Evolutionary conservation across 2,888 invertebrate genomes (phyloP), one percentile per base, ranked within the genome.

Genomic region (Synanthedon tipuliformis): DNA sequence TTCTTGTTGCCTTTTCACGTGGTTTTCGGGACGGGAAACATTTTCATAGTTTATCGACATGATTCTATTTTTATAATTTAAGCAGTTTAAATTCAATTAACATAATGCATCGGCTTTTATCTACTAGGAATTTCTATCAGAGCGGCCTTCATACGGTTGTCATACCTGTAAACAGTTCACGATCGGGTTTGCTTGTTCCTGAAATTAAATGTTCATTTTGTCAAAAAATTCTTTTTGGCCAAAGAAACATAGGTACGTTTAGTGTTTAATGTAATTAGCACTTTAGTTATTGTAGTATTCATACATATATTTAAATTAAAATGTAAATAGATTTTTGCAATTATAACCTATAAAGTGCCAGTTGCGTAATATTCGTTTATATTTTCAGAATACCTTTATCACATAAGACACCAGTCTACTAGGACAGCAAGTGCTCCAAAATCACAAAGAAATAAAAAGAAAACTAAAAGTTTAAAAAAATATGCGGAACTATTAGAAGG

Each of bases 401-500:
- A 65, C 41, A 56, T 72, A 11, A 71, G 87, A 59, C 78, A 83
- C 59, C 85, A 85, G 58, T 86, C 87, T 51, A 87, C 87, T 27
- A 82, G 69, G 71, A 76, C 84, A 40, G 84, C 79, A 56, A 86
- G 73, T 58, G 70, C 73, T 15, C 60, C 81, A 34, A 75, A 69
- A 62, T 68, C 79, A 5, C 63, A 74, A 10, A 75, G 81, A 53
- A 89, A 88, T 65, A 89, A 87, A 62, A 75, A 76, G 54, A 78
- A 79, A 57, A 78, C 82, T 58, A 89, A 86, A 66, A 77, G 73
- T 55, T 75, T 66, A 52, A 89, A 89, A 61, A 90, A 90, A 68
- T 92, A 90, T 79, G 90, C 91, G 10, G 93, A 93, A 69, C 74
- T 93, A 8, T 73, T 93, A 57, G 90, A 92, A 88, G 92, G 93